Base-by-base conservation (phyloP, 92 coral and sea anemone genomes). In the Montipora capitata region DNA sequence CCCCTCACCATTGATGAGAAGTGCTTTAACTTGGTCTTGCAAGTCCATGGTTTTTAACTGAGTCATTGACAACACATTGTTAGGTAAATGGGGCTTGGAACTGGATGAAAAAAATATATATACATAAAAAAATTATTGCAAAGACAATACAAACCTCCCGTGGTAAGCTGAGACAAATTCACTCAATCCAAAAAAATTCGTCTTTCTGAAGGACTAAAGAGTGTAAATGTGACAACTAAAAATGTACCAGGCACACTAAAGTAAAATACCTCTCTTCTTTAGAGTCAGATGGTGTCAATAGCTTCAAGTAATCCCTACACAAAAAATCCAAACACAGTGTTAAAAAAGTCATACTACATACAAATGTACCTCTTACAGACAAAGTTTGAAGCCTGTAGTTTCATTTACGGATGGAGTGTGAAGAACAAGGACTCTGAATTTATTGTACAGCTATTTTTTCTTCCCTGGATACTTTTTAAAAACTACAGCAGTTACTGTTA, bases 31-130 rank as follows among this genome's bases (percentile, higher is more conserved):
- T 86, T 97, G 99, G 59, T 97, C 99, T 75, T 86, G 92, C 54
- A 97, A 66, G 70, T 97, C 99, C 97, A 95, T 91, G 48, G 87
- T 96, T 84, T 93, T 94, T 5, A 97, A 89, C 18, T 95, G 98
- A 52, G 99, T 93, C 96, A 97, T 90, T 10, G 99, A 95, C 7
- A 94, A 42, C 86, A 95, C 95, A 88, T 94, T 97, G 54, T 83
- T 84, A 27, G 98, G 98, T 83, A 92, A 72, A 52, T 88, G 84
- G 4, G 98, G 96, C 65, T 87, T 86, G 17, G 93, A 72, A 70
- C 98, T 95, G 65, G 70, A 76, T 42, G 12, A n/a, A 39, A 14
- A 8, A 17, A 10, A 16, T 40, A 15, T n/a, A 40, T 17, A 9
- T 2, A 20, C 5, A 48, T 48, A 5, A 48, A 48, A n/a, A 38